Base-by-base conservation (phyloP, 2,113 vertebrate species). In the Microtus richardsoni region DNA sequence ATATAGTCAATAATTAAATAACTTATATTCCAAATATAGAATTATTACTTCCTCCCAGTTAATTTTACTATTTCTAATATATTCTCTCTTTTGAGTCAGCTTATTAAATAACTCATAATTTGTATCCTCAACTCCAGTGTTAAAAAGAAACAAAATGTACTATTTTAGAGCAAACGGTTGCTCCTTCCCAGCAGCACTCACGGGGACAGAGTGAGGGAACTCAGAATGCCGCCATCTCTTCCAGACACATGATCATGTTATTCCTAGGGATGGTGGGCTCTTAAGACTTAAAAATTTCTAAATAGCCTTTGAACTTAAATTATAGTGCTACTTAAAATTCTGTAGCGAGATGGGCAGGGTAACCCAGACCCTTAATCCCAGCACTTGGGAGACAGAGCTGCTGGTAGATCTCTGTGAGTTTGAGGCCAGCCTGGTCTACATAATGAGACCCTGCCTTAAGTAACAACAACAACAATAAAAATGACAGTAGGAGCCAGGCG, bases 1-100 rank as follows among this genome's bases (percentile, higher is more conserved):
- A 75, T 91, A 75, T 75, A 92, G 39, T 92, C 78, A 93, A 84
- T 88, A 95, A 96, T 88, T 95, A 87, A 96, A 96, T 96, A 93
- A 88, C 24, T 54, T 79, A 92, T 66, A 92, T 73, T 54, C 64
- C 62, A 94, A 75, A 41, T 90, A 89, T 93, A 90, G 74, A 93
- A 96, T 73, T 7, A 82, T 89, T 87, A 93, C 83, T 95, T 62
- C 49, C 70, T 70, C 88, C 24, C 68, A 92, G 26, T n/a, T 91
- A 30, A 91, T 74, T n/a, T 91, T 90, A 88, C 33, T 60, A 70
- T 87, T 89, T 93, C 73, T 87, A 94, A 89, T 66, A 87, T 77
- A 88, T 73, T 86, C n/a, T 87, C 77, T 88, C 8, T 75, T 54
- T 82, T 89, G n/a, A 93, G 49, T 33, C 41, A 93, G 33, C 7